Base-by-base conservation (phyloP, 2,888 invertebrate species). In the Phalera bucephala region DNA sequence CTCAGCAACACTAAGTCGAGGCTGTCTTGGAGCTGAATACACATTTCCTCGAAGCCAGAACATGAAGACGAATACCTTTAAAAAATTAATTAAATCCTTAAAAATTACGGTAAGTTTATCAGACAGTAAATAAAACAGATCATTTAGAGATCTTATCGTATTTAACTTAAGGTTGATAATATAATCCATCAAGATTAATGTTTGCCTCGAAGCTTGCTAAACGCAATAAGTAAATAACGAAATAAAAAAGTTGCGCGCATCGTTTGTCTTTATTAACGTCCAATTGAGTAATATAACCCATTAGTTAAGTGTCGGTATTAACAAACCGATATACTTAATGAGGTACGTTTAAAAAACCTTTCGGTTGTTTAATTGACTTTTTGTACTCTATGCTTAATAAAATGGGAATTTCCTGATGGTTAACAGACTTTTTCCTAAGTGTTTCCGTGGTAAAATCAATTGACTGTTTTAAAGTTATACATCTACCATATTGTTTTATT, bases 1-100 rank as follows among this genome's bases (percentile, higher is more conserved):
- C 34, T 80, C 83, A 2, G 81, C 81, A 32, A 81, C 41, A 31
- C 72, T 81, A 0, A 86, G 68, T 22, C 87, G 68, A 1, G 74
- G 68, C 25, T 66, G 51, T 40, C 87, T 74, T 1, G 73, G 60
- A 1, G 75, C 71, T 1, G 73, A 45, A 7, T 61, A 36, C 0
- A 63, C 54, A 9, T 46, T 31, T 0, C 40, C 45, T 11, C 52
- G 43, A 8, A 56, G 32, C 15, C 54, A 41, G 1, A 53, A 40
- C 1, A 53, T 20, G 6, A 61, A 12, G 3, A 73, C 1, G 21
- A 65, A 19, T 5, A 72, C 34, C 83, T 83, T 40, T 27, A 67
- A 69, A 20, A 31, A 43, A 33, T 11, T 5, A n/a, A n/a, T n/a
- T n/a, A n/a, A n/a, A n/a, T n/a, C n/a, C n/a, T 17, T 17, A 17